Conservation (phyloP, 2,797 vertebrate genomes). For the Malurus splendens region DNA sequence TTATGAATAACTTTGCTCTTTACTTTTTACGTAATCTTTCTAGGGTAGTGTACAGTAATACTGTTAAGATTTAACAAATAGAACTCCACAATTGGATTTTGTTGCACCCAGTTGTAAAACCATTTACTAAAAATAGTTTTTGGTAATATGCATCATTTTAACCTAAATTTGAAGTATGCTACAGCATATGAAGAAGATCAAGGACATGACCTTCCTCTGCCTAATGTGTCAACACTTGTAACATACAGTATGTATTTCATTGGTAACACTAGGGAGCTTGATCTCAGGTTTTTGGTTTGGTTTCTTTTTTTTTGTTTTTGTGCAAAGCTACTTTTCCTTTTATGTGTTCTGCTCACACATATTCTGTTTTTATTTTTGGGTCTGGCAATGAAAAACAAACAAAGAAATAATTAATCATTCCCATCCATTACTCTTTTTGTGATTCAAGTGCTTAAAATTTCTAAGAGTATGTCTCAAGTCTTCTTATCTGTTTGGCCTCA, state of each 20-base stretch:
- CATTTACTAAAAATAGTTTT: conserved; percentile 7
- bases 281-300: not conserved
- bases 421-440: conserved; percentile 78
- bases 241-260: not conserved
- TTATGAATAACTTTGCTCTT: conserved; percentile 41
- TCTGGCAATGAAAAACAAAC: conserved; percentile 76
- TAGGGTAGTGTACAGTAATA: not conserved
- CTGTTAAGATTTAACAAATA: conserved; percentile 1
- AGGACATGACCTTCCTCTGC: not conserved
- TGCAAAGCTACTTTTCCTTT: conserved; percentile 54
- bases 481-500: conserved; percentile 81
- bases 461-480: conserved; percentile 75
- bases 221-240: not conserved
- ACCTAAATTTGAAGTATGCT: not conserved
- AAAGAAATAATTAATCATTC: conserved; percentile 71
- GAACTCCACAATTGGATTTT: conserved; percentile 4
- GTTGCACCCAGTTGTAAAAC: conserved; percentile 2
- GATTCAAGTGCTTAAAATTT: conserved; percentile 79
- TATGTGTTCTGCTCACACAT: conserved; percentile 64
- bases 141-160: not conserved
- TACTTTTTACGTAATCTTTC: not conserved
- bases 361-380: conserved; percentile 78
- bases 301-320: not conserved
- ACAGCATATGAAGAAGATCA: not conserved
- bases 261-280: conserved; percentile 43